A percentile compares a stretch with the other conserved stretches of the same genome.
Evolutionary conservation across 2,113 vertebrate genomes (phyloP).

Genomic region (Amphiprion ocellaris): DNA sequence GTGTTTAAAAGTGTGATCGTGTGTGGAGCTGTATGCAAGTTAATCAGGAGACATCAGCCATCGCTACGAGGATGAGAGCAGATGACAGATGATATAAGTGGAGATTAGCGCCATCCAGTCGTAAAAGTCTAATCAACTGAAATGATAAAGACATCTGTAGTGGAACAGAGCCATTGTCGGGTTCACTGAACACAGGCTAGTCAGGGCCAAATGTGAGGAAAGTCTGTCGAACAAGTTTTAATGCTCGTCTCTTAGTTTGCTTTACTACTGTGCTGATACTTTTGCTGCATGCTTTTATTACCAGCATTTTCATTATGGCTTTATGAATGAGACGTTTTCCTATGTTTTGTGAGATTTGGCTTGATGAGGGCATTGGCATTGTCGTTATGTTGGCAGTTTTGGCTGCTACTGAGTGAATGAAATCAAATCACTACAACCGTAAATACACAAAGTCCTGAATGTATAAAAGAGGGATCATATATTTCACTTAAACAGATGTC

Average conservation of each 20-base stretch:
- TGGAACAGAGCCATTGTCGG: conserved; percentile 29
- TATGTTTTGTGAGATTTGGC: neutral
- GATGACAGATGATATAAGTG: conserved; percentile 59
- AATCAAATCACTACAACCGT: no score
- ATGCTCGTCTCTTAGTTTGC: conserved; percentile 12
- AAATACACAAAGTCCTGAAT: no score
- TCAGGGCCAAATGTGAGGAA: conserved; percentile 19
- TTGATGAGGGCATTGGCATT: neutral
- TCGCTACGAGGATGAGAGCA: conserved; percentile 43
- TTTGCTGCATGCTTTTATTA: neutral
- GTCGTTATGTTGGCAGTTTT: neutral
- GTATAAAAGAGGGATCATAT: neutral
- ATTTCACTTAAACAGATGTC: neutral
- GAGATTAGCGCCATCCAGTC: conserved; percentile 51
- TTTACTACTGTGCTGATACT: neutral
- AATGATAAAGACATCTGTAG: conserved; percentile 62
- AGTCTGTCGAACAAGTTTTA: conserved; percentile 26
- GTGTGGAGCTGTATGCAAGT: conserved; percentile 16
- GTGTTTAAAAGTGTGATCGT: neutral
- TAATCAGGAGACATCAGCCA: conserved; percentile 44
- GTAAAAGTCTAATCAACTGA: conserved; percentile 63
- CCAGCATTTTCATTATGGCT: neutral
- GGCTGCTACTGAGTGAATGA: neutral
- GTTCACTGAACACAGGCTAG: neutral
- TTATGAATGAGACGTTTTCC: neutral